Base-by-base conservation (phyloP, 2,797 vertebrate genomes). In the Trachurus trachurus region DNA sequence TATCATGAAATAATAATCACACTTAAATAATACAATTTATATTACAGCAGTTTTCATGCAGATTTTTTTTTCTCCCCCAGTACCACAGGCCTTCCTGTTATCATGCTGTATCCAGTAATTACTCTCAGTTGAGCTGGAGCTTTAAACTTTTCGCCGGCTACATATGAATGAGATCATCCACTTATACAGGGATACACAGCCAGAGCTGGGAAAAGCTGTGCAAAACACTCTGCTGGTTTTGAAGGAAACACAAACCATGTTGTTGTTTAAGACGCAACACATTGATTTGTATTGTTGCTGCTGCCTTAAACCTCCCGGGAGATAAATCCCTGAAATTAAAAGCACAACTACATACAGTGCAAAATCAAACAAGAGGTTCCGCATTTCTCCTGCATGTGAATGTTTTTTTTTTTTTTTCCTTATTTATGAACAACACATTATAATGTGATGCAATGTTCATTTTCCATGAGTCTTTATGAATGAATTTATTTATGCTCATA, bases 161-260 rank as follows among this genome's bases (percentile, higher is more conserved):
- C 63, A 63, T 50, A 60, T 82, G 61, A 78, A 79, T 80, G 56
- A 70, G 76, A 66, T 63, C 57, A 67, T 61, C 71, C 56, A 74
- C 52, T 84, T 85, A 61, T 31, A 29, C 10, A 21, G 44, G 37
- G 10, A 62, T 3, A 52, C 63, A 56, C 29, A 60, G 68, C 31
- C 39, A 45, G 66, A 8, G 12, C 17, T 19, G 73, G 58, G 21
- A 47, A 60, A 45, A 1, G 13, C 58, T 53, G 56, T 22, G 34
- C 53, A 68, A 50, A 58, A 78, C n/a, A 16, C 9, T 39, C 9
- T 71, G 34, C 47, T 69, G 13, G 57, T 62, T 71, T 74, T 52
- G 44, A 31, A n/a, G 49, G 21, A 59, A 61, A 73, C 71, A 66
- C 62, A 86, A 76, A 84, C 53, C 49, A 66, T 56, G 19, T 26